Evolutionary conservation across 1,140 invertebrate genomes (phyloP).

Genomic region (Halesus radiatus): DNA sequence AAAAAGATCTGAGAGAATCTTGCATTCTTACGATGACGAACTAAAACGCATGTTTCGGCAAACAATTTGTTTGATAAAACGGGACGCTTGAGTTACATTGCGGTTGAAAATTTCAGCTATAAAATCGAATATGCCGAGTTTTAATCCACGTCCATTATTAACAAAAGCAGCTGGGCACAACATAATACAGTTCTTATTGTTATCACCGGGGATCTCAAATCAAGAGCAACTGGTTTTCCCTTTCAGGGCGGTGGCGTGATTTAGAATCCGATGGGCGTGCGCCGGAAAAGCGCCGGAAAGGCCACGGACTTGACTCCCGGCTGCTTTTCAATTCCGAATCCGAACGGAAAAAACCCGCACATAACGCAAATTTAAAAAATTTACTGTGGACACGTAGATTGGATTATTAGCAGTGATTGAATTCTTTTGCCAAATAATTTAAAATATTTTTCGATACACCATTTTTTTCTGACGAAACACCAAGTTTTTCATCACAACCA

Average conservation of each 20-base stretch:
- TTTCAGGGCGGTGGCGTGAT: background rate
- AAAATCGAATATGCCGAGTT: too few relatives aligned
- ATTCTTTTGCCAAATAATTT: too few relatives aligned
- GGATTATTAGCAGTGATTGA: too few relatives aligned
- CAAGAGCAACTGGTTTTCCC: background rate
- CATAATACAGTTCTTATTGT: background rate
- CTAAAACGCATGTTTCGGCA: too few relatives aligned
- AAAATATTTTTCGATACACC: too few relatives aligned
- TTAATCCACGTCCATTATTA: background rate
- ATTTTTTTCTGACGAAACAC: too few relatives aligned
- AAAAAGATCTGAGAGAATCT: too few relatives aligned
- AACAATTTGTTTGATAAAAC: too few relatives aligned
- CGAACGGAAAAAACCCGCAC: background rate
- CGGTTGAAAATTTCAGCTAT: background rate
- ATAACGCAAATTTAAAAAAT: too few relatives aligned
- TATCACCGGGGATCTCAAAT: background rate
- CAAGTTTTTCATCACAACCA: too few relatives aligned
- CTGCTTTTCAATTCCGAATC: background rate
- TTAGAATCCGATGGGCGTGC: background rate
- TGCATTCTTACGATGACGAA: too few relatives aligned
- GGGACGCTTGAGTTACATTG: background rate
- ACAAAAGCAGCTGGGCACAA: background rate
- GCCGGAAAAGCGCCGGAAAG: constrained; percentile 26
- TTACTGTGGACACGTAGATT: too few relatives aligned
- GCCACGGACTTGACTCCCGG: background rate